These are phyloP conservation scores for Sesamia nonagrioides DNA, from an alignment of 1,140 invertebrate species.

Conservation along the genomic window DNA sequence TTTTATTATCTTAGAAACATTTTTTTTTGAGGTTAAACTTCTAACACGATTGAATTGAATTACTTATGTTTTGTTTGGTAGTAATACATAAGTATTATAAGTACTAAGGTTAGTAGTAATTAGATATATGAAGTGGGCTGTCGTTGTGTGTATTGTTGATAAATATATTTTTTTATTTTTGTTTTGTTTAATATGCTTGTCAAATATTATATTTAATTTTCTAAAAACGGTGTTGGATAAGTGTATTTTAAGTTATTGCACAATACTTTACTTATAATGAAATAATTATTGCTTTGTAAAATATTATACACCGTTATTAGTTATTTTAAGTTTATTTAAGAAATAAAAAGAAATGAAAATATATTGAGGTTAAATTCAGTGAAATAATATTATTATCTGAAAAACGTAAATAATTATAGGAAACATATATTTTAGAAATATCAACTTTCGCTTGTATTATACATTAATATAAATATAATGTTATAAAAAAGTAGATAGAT, in stretches of 20 bases:
- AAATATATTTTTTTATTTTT: not conserved
- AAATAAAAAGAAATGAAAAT: not conserved
- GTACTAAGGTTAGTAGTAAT: no score
- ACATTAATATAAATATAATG: no score
- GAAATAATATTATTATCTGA: not conserved
- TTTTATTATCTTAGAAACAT: no score
- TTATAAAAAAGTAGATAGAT: no score
- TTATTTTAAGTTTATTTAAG: not conserved
- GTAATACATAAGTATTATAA: no score
- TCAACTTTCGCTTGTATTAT: no score
- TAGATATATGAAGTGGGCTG: no score
- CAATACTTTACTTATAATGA: slow-evolving; percentile 12
- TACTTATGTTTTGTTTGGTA: no score
- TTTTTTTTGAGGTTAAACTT: no score
- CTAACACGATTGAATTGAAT: no score
- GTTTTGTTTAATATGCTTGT: not conserved
- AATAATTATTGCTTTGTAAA: slow-evolving; percentile 11
- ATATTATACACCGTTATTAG: not conserved
- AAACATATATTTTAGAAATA: not conserved
- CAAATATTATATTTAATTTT: not conserved
- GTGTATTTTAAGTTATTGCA: slow-evolving; percentile 25
- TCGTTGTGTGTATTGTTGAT: no score
- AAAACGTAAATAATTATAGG: not conserved
- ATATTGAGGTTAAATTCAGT: not conserved
- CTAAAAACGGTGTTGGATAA: slow-evolving; percentile 15